Percentiles rank a stretch among this genome's conserved stretches.
These are phyloP conservation scores for Chrosomus eos DNA, from an alignment of 2,797 vertebrate genomes.

Conservation along the genomic window DNA sequence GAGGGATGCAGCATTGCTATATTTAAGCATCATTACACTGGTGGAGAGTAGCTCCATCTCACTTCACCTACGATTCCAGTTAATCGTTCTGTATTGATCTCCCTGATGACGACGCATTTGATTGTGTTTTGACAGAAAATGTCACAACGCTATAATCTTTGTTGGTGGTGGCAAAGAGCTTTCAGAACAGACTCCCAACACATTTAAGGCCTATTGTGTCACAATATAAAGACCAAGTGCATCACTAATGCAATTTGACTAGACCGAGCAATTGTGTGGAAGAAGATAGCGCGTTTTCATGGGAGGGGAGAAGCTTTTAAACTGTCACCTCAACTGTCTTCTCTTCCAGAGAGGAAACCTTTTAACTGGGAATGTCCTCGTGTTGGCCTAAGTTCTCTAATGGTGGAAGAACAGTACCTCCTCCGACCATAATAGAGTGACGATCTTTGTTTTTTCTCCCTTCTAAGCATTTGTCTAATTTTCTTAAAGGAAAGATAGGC, in stretches of 20 bases:
- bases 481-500: constrained; percentile 35
- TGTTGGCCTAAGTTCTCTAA: constrained; percentile 70
- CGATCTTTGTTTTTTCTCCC: constrained; percentile 46
- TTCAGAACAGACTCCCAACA: constrained; percentile 63
- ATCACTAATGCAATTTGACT: constrained; percentile 83
- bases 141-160: constrained; percentile 62
- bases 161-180: constrained; percentile 57
- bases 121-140: constrained; percentile 68
- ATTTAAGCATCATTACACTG: constrained; percentile 7
- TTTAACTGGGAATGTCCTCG: constrained; percentile 70
- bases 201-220: constrained; percentile 69
- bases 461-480: constrained; percentile 43
- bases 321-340: constrained; percentile 77
- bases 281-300: constrained; percentile 74
- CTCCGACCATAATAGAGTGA: constrained; percentile 7
- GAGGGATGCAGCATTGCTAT: not conserved
- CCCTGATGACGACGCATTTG: constrained; percentile 49
- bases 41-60: not conserved
- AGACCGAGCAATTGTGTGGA: constrained; percentile 80
- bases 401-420: constrained; percentile 41
- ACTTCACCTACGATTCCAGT: constrained; percentile 27
- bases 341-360: constrained; percentile 73
- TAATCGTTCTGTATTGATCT: constrained; percentile 56
- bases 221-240: constrained; percentile 70
- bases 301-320: constrained; percentile 81